A percentile compares a stretch with the other conserved stretches of the same genome.
Conservation (phyloP, 2,888 invertebrate genomes). For the Sialis lutaria region DNA sequence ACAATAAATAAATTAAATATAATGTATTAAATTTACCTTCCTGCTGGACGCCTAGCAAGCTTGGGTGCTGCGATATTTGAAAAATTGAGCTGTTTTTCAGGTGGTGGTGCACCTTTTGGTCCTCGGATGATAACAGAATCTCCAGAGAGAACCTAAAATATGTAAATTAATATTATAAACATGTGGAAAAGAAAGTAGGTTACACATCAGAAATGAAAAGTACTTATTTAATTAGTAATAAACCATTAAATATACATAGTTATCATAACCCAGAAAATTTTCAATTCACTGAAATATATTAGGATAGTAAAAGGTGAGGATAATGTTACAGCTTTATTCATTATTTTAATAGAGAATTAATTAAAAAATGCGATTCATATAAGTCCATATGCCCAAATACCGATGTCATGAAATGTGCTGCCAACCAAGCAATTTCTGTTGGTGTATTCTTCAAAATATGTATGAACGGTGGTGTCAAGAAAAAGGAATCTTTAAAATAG, state of each 20-base stretch:
- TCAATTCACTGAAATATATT: not conserved
- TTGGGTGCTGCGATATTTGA: constrained; percentile 87
- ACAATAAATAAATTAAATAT: no score
- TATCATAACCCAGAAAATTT: not conserved
- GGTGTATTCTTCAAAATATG: not conserved
- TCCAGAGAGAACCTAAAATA: constrained; percentile 76
- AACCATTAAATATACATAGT: not conserved
- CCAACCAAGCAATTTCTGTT: constrained; percentile 19
- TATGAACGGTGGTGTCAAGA: constrained; percentile 1
- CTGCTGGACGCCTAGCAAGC: constrained; percentile 57
- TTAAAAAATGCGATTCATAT: not conserved
- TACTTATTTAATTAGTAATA: not conserved
- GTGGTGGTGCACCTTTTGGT: constrained; percentile 74
- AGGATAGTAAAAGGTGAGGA: not conserved
- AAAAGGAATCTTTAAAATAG: constrained; percentile 5
- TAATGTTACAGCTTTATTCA: not conserved
- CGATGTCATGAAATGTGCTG: constrained; percentile 14
- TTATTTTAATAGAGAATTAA: not conserved
- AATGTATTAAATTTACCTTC: constrained; percentile 21
- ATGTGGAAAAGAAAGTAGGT: constrained; percentile 7
- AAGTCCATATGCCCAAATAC: constrained; percentile 3
- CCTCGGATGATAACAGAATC: constrained; percentile 88
- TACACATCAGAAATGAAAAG: not conserved
- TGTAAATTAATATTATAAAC: no score
- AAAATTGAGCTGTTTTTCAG: constrained; percentile 80